Evolutionary conservation across 2,797 vertebrate genomes (phyloP).

Genomic region (Sebastolobus altivelis): DNA sequence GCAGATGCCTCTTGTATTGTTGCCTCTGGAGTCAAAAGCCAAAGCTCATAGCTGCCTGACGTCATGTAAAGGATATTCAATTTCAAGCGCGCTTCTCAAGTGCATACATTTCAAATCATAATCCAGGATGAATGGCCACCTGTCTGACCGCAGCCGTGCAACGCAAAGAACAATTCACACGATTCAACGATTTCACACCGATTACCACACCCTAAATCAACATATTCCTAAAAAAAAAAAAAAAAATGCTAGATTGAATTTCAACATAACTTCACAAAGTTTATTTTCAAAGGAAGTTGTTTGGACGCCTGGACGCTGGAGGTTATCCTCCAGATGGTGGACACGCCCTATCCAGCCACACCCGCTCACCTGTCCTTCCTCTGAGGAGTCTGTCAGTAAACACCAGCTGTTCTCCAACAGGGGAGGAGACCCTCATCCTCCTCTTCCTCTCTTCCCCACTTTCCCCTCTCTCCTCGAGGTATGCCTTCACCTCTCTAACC

Average conservation of each 20-base stretch:
- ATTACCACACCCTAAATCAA: not conserved
- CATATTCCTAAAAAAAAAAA: not conserved
- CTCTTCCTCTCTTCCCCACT: not conserved
- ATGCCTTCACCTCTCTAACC: slow-evolving; percentile 20
- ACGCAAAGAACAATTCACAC: slow-evolving; percentile 32
- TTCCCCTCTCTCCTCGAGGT: not conserved
- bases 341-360: slow-evolving; percentile 47
- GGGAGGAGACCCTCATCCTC: slow-evolving; percentile 23
- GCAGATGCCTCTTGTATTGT: slow-evolving; percentile 58
- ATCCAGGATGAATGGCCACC: slow-evolving; percentile 47
- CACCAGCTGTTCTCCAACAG: slow-evolving; percentile 69
- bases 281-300: slow-evolving; percentile 11
- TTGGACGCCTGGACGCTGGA: not conserved
- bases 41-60: slow-evolving; percentile 33
- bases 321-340: slow-evolving; percentile 51
- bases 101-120: slow-evolving; percentile 48
- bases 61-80: slow-evolving; percentile 59
- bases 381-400: slow-evolving; percentile 52
- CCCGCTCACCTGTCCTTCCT: slow-evolving; percentile 67
- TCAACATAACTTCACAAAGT: slow-evolving; percentile 6
- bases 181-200: slow-evolving; percentile 12
- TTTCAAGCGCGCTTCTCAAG: slow-evolving; percentile 33
- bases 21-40: slow-evolving; percentile 59
- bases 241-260: not conserved
- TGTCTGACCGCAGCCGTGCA: slow-evolving; percentile 29